Evolutionary conservation across 1,140 invertebrate species (phyloP).

Genomic region (Macrotrachela quadricornifera): DNA sequence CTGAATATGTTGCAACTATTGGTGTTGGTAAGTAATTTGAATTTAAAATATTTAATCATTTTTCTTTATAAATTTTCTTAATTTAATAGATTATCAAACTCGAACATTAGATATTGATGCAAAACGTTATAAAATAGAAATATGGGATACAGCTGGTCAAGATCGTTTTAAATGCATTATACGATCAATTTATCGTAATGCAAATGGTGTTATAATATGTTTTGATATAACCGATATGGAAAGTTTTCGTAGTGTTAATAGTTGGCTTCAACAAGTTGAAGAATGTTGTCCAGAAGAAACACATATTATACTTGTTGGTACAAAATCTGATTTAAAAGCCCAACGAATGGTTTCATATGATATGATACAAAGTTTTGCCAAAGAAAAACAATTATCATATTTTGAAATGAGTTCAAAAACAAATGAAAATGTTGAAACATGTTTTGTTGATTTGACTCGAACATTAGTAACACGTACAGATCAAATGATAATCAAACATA

Average conservation of each 20-base stretch:
- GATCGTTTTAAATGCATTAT: constrained; percentile 43
- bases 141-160: constrained; percentile 43
- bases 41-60: no score
- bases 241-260: constrained; percentile 92
- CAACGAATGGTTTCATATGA: constrained; percentile 75
- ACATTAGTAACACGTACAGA: no score
- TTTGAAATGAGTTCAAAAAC: constrained; percentile 97
- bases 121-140: constrained; percentile 37
- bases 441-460: no score
- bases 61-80: no score
- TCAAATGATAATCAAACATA: no score
- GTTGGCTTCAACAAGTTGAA: constrained; percentile 90
- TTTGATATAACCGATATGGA: constrained; percentile 96
- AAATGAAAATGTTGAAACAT: constrained; percentile 38
- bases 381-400: constrained; percentile 86
- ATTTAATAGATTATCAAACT: constrained; percentile 39
- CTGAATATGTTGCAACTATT: constrained; percentile 5
- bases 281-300: constrained; percentile 99
- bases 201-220: constrained; percentile 79
- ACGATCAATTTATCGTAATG: constrained; percentile 41
- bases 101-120: constrained; percentile 35
- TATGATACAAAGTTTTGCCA: constrained; percentile 58
- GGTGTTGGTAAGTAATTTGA: no score
- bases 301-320: constrained; percentile 96
- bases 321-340: constrained; percentile 98